phyloP scores from a whole-genome alignment of 2,113 vertebrate species.

The Clarias gariepinus region DNA sequence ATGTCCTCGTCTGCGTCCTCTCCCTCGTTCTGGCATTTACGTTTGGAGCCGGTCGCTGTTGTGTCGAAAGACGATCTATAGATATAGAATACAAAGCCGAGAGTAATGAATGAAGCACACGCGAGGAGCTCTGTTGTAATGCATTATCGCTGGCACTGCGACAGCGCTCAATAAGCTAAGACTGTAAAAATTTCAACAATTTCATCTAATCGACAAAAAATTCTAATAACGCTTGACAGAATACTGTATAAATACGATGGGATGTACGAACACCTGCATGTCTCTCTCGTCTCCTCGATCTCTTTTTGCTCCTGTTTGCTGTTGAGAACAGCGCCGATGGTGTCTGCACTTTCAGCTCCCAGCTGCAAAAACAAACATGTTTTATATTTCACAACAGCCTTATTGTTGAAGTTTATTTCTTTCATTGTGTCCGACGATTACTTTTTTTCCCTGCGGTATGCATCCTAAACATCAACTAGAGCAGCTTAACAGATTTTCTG shows the following conservation, averaged over 20 bases:
- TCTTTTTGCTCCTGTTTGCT: constrained; percentile 95
- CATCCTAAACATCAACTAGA: background rate
- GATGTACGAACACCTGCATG: constrained; percentile 76
- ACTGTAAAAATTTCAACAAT: background rate
- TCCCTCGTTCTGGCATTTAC: constrained; percentile 83
- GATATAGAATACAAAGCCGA: constrained; percentile 24
- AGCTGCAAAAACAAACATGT: constrained; percentile 69
- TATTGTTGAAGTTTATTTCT: background rate
- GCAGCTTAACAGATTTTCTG: background rate
- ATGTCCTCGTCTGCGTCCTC: constrained; percentile 89
- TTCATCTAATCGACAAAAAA: background rate
- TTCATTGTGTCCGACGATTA: background rate
- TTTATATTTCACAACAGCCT: background rate
- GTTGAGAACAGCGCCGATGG: constrained; percentile 92
- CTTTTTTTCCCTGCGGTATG: too few species aligned
- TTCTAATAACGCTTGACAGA: background rate
- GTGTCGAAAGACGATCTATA: constrained; percentile 88
- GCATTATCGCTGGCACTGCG: background rate
- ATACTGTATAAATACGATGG: background rate
- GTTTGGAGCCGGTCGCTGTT: constrained; percentile 78
- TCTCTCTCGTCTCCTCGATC: constrained; percentile 92
- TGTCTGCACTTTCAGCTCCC: constrained; percentile 93
- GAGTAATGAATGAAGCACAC: background rate
- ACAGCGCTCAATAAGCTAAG: background rate
- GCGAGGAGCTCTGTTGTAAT: background rate